These are phyloP conservation scores for Erithacus rubecula DNA, from an alignment of 2,797 vertebrate genomes.

Conservation along the genomic window DNA sequence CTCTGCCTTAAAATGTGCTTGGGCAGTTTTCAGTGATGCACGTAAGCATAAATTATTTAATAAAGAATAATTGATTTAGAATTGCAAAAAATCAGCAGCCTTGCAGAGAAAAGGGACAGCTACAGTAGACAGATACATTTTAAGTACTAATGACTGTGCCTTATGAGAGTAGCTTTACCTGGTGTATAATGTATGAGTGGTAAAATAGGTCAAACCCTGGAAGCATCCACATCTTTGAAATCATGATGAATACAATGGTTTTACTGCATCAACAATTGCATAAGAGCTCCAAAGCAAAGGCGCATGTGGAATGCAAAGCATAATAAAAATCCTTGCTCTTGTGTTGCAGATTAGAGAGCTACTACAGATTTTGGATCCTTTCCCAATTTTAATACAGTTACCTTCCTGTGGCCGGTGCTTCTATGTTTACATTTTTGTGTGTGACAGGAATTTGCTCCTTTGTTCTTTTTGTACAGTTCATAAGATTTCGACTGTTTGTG, in stretches of 20 bases:
- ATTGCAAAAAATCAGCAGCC: slow-evolving; percentile 52
- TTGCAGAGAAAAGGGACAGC: slow-evolving; percentile 48
- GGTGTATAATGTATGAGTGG: slow-evolving; percentile 63
- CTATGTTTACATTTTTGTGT: neutral
- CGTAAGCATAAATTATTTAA: slow-evolving; percentile 30
- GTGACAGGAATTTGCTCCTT: slow-evolving; percentile 12
- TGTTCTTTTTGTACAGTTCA: neutral
- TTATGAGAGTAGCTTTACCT: slow-evolving; percentile 51
- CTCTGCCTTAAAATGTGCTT: neutral
- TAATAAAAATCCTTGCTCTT: slow-evolving; percentile 61
- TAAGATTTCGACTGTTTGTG: slow-evolving; percentile 28
- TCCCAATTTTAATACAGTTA: slow-evolving; percentile 39
- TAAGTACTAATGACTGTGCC: slow-evolving; percentile 61
- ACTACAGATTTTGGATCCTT: neutral
- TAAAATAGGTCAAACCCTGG: slow-evolving; percentile 72
- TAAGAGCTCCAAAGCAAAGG: slow-evolving; percentile 64
- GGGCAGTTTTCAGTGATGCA: slow-evolving; percentile 26
- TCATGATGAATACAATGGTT: slow-evolving; percentile 70
- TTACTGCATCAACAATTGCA: slow-evolving; percentile 67
- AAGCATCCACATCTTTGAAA: slow-evolving; percentile 68
- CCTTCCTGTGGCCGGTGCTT: slow-evolving; percentile 9
- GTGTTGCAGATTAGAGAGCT: slow-evolving; percentile 18
- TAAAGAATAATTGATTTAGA: slow-evolving; percentile 38
- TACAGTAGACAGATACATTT: slow-evolving; percentile 33
- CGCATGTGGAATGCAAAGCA: slow-evolving; percentile 59